phyloP scores from a whole-genome alignment of 2,113 vertebrate genomes.

The Colinus virginianus region DNA sequence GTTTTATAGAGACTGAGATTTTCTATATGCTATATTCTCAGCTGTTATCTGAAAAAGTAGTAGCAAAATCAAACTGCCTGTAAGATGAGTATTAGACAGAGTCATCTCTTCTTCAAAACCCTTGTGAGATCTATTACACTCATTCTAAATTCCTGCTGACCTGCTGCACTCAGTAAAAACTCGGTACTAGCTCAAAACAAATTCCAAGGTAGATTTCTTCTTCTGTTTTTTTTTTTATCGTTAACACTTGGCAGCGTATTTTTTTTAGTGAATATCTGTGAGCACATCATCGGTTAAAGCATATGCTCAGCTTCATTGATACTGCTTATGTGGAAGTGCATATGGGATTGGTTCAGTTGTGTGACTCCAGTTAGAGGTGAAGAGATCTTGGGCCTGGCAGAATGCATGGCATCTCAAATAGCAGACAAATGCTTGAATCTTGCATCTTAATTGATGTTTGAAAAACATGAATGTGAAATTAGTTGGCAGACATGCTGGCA shows the following conservation, averaged over 20 bases:
- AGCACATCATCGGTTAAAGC: not conserved
- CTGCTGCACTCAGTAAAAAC: not conserved
- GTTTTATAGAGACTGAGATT: not conserved
- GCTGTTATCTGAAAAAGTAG: not conserved
- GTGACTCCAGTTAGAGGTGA: not conserved
- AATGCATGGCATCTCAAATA: not conserved
- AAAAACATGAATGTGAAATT: not conserved
- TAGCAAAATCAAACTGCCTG: accelerated
- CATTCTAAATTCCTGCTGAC: not conserved
- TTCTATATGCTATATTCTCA: not conserved
- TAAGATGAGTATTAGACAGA: not conserved
- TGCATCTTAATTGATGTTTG: not conserved
- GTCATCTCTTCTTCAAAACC: not conserved
- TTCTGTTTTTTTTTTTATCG: slow-evolving; percentile 13
- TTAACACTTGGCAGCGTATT: slow-evolving; percentile 5
- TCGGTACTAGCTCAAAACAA: slow-evolving; percentile 20
- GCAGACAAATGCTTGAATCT: not conserved
- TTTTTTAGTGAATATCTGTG: slow-evolving; percentile 33
- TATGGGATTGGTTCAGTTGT: not conserved
- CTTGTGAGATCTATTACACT: not conserved
- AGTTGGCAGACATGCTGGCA: not conserved
- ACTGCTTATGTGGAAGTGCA: not conserved
- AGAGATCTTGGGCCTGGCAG: not conserved
- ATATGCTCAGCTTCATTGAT: not conserved
- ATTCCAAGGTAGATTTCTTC: not conserved